Percentiles rank a stretch among this genome's conserved stretches.
Evolutionary conservation across 2,888 invertebrate genomes (phyloP).

Genomic region (Quadroppia sp.): DNA sequence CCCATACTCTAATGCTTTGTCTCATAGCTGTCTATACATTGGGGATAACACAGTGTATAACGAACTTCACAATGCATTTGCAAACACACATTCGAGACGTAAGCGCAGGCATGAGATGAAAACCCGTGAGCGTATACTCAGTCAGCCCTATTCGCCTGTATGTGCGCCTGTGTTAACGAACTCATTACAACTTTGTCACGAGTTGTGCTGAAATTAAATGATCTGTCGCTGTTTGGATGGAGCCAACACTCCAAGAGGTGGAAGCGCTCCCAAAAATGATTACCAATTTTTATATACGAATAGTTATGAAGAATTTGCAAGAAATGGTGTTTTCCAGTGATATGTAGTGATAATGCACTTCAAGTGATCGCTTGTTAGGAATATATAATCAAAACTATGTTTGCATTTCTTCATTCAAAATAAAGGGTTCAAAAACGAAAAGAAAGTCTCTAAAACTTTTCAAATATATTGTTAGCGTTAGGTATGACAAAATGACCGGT

Average conservation of each 20-base stretch:
- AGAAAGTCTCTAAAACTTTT: too few species aligned
- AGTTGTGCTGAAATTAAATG: slow-evolving; percentile 30
- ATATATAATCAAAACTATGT: not conserved
- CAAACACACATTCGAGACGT: too few species aligned
- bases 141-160: not conserved
- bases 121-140: not conserved
- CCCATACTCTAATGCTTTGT: too few species aligned
- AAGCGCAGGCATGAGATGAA: not conserved
- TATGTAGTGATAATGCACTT: slow-evolving; percentile 24
- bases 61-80: too few species aligned
- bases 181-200: slow-evolving; percentile 31
- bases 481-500: not conserved
- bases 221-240: slow-evolving; percentile 4
- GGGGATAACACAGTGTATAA: too few species aligned
- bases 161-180: slow-evolving; percentile 28
- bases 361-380: slow-evolving; percentile 6
- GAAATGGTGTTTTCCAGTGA: not conserved
- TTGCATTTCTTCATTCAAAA: slow-evolving; percentile 18
- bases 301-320: not conserved
- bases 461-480: too few species aligned
- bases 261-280: not conserved
- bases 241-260: not conserved
- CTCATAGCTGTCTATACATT: too few species aligned
- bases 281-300: not conserved
- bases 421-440: too few species aligned